Evolutionary conservation across 2,888 invertebrate genomes (phyloP), one percentile per base, ranked within the genome.

Genomic region (Diploptera punctata): DNA sequence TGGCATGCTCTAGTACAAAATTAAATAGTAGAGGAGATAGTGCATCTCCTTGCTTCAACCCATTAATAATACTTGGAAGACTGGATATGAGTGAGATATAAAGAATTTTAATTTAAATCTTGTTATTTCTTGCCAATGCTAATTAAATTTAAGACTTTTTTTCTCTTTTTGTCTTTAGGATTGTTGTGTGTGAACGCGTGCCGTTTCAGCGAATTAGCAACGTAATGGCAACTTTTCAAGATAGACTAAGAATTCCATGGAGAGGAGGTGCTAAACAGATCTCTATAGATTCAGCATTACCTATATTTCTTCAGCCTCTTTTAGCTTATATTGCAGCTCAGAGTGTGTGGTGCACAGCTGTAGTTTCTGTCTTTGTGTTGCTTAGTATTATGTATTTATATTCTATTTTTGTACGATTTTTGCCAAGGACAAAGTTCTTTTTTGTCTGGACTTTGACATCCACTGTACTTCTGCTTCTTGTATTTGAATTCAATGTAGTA

Each of bases 361-460:
- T 83, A 13, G 80, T 83, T 49, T 80, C 80, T 77, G 73, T 81
- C 1, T 76, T 80, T 3, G 74, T 79, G 19, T 75, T 79, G 29
- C 75, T 79, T 4, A 18, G 67, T n/a, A 29, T 75, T 33, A 75
- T 47, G 43, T 73, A 73, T 44, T 43, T 71, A 3, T 52, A 71
- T 29, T 52, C 44, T 19, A 26, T 69, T 31, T 82, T 82, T 70
- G 75, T 82, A 7, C 78, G 80, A 76, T 82, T 82, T 73, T 76
- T 77, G 67, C 79, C 81, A 3, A 86, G 89, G 73, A 91, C 93
- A 1, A 89, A 89, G 79, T 93, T 94, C 81, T 93, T 93, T 81
- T 86, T 88, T 74, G 87, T 90, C 76, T 94, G 94, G 93, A 87
- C 90, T 0, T 79, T 91, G 52, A 88, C 90, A 57, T 92, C 93